Conservation (phyloP, 92 coral and sea anemone genomes). For the Parazoanthus darwini region DNA sequence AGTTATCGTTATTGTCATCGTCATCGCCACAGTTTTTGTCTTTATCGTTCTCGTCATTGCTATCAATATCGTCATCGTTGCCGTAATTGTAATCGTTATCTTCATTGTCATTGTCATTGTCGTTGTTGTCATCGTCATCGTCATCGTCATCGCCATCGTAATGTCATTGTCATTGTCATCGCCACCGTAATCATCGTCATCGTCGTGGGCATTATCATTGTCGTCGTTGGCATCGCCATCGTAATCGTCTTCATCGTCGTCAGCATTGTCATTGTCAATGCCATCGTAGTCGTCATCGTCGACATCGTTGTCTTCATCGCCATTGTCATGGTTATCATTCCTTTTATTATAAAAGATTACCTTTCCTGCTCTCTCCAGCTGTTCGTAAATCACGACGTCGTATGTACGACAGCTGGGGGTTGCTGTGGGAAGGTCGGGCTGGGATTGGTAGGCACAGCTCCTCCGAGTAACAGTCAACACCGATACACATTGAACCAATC, state of each 20-base stretch:
- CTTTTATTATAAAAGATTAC: background rate
- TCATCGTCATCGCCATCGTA: background rate
- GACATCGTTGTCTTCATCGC: background rate
- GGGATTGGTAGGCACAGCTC: slow-evolving; percentile 91
- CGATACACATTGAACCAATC: slow-evolving; percentile 91
- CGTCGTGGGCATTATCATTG: too few relatives aligned
- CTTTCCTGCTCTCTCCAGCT: slow-evolving; percentile 57
- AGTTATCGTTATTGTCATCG: too few relatives aligned
- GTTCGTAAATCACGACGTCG: slow-evolving; percentile 80
- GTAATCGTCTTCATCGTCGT: too few relatives aligned
- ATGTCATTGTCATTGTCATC: background rate
- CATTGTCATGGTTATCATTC: background rate
- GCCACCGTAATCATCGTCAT: background rate
- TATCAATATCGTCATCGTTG: background rate
- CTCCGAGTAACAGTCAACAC: slow-evolving; percentile 91
- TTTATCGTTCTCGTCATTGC: too few relatives aligned
- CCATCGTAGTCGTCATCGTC: too few relatives aligned
- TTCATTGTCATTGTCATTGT: too few relatives aligned
- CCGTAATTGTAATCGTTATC: too few relatives aligned
- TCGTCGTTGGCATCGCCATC: too few relatives aligned
- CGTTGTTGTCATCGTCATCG: background rate
- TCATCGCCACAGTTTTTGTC: background rate
- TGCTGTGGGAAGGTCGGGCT: slow-evolving; percentile 84
- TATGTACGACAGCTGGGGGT: slow-evolving; percentile 85
- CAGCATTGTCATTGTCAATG: too few relatives aligned